Base-by-base conservation (phyloP, 1,140 invertebrate genomes). In the Temnothorax nylanderi region DNA sequence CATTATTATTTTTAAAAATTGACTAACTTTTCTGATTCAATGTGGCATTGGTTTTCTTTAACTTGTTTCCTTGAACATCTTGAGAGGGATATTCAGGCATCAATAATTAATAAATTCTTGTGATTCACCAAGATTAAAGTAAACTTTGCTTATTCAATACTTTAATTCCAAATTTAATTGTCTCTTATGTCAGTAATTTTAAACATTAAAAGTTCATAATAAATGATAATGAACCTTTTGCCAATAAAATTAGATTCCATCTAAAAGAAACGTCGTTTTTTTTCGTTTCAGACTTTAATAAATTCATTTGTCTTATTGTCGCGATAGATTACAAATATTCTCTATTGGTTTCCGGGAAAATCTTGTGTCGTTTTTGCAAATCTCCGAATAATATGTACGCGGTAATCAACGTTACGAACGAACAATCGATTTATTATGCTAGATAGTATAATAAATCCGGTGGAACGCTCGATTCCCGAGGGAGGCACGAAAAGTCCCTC, bases 381-480 rank as follows among this genome's bases (percentile, higher is more conserved):
- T 82, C 26, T 13, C 26, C n/a, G 13, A 60, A 47, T 47, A 60
- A 74, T 60, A 41, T 41, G 3, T 41, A 41, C 37, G 37, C 21
- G 32, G 13, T 60, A 82, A 82, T 74, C 67, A 49, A 60, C 37
- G 32, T 16, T 21, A 37, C 41, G n/a, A 69, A 60, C 41, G 21
- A 82, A 16, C 49, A 26, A 16, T 60, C 41, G 18, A 84, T 75
- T 75, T 84, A 84, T 75, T 74, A 60, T n/a, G 21, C 2, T 32
- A 16, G 41, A 49, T 71, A 71, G n/a, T 10, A 72, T 32, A 44
- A 65, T 41, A 41, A 65, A 67, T 47, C 11, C 41, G 18, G 7
- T 10, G 41, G 4, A 32, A 16, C 10, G 47, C 47, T 49, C 41
- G 41, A 60, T 84, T 60, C 54, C 26, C 54, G 37, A 21, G 60